Evolutionary conservation across 2,113 vertebrate species (phyloP), one percentile per base, ranked within the genome.

Genomic region (Melanerpes aurifrons): DNA sequence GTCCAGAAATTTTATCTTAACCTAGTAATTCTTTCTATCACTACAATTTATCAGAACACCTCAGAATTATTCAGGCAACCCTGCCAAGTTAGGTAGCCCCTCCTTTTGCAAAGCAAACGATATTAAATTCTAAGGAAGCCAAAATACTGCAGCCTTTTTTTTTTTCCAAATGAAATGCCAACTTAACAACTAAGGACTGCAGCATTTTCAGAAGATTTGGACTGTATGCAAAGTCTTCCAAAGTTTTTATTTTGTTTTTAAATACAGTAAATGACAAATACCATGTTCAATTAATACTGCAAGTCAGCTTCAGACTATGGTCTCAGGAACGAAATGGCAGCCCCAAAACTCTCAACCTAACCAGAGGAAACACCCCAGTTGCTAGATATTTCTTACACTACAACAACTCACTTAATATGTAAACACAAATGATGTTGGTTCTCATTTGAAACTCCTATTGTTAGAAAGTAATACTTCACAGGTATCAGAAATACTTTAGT

Each of bases 361-460:
- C 26, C 45, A 68, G 56, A 88, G 12, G 28, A 79, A 84, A 76
- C 35, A 78, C 7, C 18, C 24, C 54, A 80, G 40, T 22, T 2
- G 1, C 74, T 71, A 78, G 53, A 73, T 32, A 74, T 76, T 77
- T 82, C 71, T 86, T 83, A 72, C 22, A 72, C 45, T 53, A 73
- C n/a, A 87, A 74, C 21, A 75, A 75, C 66, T 72, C 70, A 86
- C 86, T 85, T 70, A 90, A 95, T 48, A 75, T 87, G 96, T 95
- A 97, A 97, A 98, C 95, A 96, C 73, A 96, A 85, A 6, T 37
- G 29, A 43, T 62, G 58, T 79, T 59, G 19, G 61, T 69, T 93
- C 94, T 91, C 54, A 43, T 91, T 78, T 85, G 56, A 85, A 80
- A 64, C 14, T 88, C 40, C 40, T 62, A 24, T 6, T 73, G 77